Percentiles rank a stretch among this genome's conserved stretches.
Conservation (phyloP, 2,797 vertebrate species). For the Eupleurogrammus muticus region DNA sequence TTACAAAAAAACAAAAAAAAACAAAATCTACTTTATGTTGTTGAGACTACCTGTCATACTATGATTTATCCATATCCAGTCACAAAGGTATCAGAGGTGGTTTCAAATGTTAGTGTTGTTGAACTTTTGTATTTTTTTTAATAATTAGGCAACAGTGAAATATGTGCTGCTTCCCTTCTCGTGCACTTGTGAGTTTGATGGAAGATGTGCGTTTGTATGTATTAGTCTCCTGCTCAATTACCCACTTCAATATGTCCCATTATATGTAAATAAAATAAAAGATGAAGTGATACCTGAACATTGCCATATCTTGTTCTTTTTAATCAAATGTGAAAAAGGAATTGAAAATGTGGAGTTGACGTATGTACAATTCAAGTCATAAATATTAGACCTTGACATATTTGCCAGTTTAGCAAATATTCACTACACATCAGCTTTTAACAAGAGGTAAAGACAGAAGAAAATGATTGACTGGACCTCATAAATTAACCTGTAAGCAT, state of each 20-base stretch:
- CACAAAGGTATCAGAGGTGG: slow-evolving; percentile 26
- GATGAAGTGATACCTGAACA: slow-evolving; percentile 52
- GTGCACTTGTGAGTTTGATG: slow-evolving; percentile 54
- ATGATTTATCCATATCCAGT: slow-evolving; percentile 41
- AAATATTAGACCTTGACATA: background rate
- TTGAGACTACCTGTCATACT: slow-evolving; percentile 14
- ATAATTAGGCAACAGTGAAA: slow-evolving; percentile 49
- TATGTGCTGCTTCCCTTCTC: slow-evolving; percentile 52
- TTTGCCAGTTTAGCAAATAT: background rate
- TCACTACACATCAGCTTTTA: background rate
- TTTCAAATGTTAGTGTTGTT: slow-evolving; percentile 52
- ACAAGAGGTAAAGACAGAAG: background rate
- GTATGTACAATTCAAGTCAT: background rate
- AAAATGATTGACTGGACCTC: background rate
- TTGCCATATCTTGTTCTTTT: background rate
- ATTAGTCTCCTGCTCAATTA: slow-evolving; percentile 36
- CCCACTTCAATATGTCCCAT: slow-evolving; percentile 47
- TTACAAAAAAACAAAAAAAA: slow-evolving; percentile 4
- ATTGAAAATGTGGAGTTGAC: background rate
- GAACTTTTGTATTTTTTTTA: slow-evolving; percentile 48
- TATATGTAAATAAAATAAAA: slow-evolving; percentile 81
- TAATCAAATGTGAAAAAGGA: background rate
- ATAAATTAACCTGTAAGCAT: background rate
- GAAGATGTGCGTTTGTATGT: slow-evolving; percentile 53
- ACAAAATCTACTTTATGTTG: slow-evolving; percentile 17